These are phyloP conservation scores for Chaetodon trifascialis DNA, from an alignment of 2,113 vertebrate species.

Conservation along the genomic window DNA sequence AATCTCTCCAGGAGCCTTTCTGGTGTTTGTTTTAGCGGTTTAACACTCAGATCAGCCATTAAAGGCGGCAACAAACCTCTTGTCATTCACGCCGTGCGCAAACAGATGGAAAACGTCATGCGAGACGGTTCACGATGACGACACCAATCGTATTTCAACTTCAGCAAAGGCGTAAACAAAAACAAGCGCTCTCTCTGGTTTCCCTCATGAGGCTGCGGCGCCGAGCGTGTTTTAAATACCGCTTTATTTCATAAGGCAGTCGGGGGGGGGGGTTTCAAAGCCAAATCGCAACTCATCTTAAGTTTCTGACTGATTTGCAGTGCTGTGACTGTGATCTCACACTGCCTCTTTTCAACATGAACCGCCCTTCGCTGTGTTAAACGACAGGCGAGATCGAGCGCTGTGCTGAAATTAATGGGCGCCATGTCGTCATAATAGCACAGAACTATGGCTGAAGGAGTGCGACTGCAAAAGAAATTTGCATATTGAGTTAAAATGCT, in stretches of 20 bases:
- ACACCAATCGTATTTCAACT: constrained; percentile 40
- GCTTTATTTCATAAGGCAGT: constrained; percentile 48
- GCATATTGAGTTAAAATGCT: no score
- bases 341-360: constrained; percentile 19
- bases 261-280: constrained; percentile 37
- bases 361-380: neutral
- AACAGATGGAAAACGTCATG: constrained; percentile 44
- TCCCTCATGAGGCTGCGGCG: constrained; percentile 23
- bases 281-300: constrained; percentile 44
- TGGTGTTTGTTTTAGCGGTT: constrained; percentile 55
- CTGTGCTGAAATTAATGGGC: neutral
- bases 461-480: neutral
- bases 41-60: constrained; percentile 43
- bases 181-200: constrained; percentile 24
- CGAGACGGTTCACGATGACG: constrained; percentile 28
- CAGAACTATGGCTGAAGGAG: neutral
- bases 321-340: constrained; percentile 17
- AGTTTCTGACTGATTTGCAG: constrained; percentile 51
- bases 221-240: constrained; percentile 39
- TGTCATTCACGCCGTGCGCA: constrained; percentile 22
- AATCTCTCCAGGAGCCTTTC: constrained; percentile 48
- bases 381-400: neutral
- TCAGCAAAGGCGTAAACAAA: constrained; percentile 53
- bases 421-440: neutral
- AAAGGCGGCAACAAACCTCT: constrained; percentile 43